A percentile compares a stretch with the other conserved stretches of the same genome.
These are phyloP conservation scores for Epinephelus cyanopodus DNA, from an alignment of 2,113 vertebrate genomes.

Conservation along the genomic window DNA sequence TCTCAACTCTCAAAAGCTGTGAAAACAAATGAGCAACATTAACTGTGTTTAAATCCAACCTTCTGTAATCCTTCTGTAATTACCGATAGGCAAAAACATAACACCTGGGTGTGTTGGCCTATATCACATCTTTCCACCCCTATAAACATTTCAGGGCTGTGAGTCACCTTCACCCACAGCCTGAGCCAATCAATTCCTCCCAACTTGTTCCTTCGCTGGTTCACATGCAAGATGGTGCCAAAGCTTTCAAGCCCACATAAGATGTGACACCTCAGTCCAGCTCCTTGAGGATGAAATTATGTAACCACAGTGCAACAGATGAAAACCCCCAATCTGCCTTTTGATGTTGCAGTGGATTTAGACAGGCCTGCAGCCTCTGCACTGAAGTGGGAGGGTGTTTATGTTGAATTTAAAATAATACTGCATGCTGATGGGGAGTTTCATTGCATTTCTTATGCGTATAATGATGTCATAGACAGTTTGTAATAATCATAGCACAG, in stretches of 20 bases:
- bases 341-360: conserved; percentile 15
- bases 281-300: conserved; percentile 57
- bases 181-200: conserved; percentile 53
- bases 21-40: conserved; percentile 1
- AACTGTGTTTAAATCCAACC: conserved; percentile 9
- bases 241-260: conserved; percentile 64
- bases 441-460: background rate
- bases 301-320: conserved; percentile 57
- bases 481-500: background rate
- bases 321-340: conserved; percentile 9
- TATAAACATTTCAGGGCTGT: conserved; percentile 63
- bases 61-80: conserved; percentile 2
- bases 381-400: background rate
- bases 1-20: background rate
- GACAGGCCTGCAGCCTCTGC: background rate
- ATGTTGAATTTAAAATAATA: background rate
- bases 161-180: conserved; percentile 66
- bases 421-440: background rate
- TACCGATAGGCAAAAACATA: conserved; percentile 26
- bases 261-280: conserved; percentile 64
- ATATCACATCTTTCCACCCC: conserved; percentile 53
- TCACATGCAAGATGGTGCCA: conserved; percentile 58
- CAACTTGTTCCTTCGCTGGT: conserved; percentile 51
- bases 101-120: conserved; percentile 59
- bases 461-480: background rate